Conservation (phyloP, 2,888 invertebrate species). For the Stegophylla sp. region DNA sequence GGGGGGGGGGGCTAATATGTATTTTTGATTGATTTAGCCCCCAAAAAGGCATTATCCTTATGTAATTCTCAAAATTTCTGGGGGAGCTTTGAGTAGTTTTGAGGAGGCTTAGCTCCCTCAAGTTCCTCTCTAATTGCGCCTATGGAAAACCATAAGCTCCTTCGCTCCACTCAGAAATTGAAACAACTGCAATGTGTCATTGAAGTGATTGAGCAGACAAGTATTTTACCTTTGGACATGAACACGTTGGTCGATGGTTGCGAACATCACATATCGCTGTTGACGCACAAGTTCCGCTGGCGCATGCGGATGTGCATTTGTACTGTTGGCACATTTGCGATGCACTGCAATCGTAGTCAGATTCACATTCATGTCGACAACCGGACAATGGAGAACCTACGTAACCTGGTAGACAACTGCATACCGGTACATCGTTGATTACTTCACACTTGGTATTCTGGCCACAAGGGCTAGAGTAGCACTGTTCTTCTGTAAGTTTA, state of each 20-base stretch:
- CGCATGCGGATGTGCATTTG: conserved; percentile 79
- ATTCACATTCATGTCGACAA: conserved; percentile 84
- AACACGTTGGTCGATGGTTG: conserved; percentile 79
- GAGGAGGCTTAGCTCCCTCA: too few species aligned
- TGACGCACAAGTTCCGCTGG: conserved; percentile 73
- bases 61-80: too few species aligned
- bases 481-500: conserved; percentile 74
- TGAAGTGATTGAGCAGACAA: too few species aligned
- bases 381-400: conserved; percentile 78
- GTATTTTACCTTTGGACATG: conserved; percentile 77
- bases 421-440: conserved; percentile 77
- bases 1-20: too few species aligned
- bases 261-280: conserved; percentile 80
- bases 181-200: too few species aligned
- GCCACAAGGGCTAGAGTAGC: conserved; percentile 84
- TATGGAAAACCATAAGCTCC: too few species aligned
- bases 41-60: too few species aligned
- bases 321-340: conserved; percentile 76
- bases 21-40: too few species aligned
- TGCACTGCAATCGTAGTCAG: conserved; percentile 75
- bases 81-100: too few species aligned
- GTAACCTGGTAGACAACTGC: conserved; percentile 79
- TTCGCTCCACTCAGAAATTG: too few species aligned
- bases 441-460: conserved; percentile 82
- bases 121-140: too few species aligned